Evolutionary conservation across 2,888 invertebrate species (phyloP).

Genomic region (Asteroscopus sphinx): DNA sequence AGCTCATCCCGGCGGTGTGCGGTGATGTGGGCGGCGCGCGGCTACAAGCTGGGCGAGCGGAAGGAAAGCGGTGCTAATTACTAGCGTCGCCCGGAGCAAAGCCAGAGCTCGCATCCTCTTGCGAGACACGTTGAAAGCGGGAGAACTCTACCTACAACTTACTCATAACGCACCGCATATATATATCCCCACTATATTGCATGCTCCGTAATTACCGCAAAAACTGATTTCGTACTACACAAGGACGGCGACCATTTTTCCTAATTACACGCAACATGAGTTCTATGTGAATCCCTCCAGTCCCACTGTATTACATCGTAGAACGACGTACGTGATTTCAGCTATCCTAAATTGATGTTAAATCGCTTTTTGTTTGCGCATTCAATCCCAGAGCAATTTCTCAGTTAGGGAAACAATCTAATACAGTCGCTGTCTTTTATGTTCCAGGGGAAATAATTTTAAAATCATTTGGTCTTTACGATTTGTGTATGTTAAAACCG

Average conservation of each 20-base stretch:
- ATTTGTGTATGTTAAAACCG: conserved; percentile 23
- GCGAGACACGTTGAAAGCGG: conserved; percentile 61
- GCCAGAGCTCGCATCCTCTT: conserved; percentile 64
- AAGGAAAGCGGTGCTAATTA: conserved; percentile 87
- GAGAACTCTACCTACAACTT: conserved; percentile 62
- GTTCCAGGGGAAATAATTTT: conserved; percentile 64
- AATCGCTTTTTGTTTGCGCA: conserved; percentile 83
- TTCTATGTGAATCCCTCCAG: conserved; percentile 10
- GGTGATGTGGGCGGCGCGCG: conserved; percentile 3
- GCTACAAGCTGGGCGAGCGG: conserved; percentile 65
- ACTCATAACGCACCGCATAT: conserved; percentile 47
- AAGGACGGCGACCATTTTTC: not conserved
- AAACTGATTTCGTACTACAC: conserved; percentile 6
- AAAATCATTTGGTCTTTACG: conserved; percentile 50
- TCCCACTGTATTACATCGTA: conserved; percentile 22
- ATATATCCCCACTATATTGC: conserved; percentile 9
- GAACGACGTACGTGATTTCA: conserved; percentile 32
- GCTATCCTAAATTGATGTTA: conserved; percentile 75
- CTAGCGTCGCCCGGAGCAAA: conserved; percentile 78
- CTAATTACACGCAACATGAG: conserved; percentile 8
- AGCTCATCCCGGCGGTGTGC: conserved; percentile 13
- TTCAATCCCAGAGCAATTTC: conserved; percentile 78
- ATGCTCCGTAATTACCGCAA: conserved; percentile 20
- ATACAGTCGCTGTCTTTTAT: conserved; percentile 67
- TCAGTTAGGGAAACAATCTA: conserved; percentile 77